Evolutionary conservation across 1,140 invertebrate genomes (phyloP).

Genomic region (Episyrphus balteatus): DNA sequence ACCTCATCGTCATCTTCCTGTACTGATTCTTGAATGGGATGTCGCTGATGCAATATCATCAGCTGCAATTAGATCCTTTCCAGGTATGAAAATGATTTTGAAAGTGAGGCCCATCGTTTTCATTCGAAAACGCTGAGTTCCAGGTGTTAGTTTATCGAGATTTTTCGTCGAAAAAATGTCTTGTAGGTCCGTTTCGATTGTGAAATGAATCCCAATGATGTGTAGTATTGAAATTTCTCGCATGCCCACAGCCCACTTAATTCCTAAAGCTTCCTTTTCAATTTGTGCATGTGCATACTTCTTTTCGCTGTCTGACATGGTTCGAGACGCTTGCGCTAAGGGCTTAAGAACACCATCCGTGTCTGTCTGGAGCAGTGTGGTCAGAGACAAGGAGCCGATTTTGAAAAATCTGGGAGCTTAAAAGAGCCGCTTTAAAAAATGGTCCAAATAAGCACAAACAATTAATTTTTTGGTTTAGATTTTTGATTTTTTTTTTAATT

Average conservation of each 20-base stretch:
- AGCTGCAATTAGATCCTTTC: constrained; percentile 23
- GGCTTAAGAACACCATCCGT: no score
- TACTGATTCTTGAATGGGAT: constrained; percentile 10
- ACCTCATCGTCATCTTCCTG: no score
- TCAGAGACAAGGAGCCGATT: no score
- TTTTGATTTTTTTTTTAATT: no score
- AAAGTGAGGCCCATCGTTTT: constrained; percentile 28
- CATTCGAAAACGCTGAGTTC: constrained; percentile 34
- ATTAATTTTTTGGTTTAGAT: no score
- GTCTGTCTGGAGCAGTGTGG: no score
- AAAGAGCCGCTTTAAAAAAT: no score
- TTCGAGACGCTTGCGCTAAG: constrained; percentile 25
- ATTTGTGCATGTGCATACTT: constrained; percentile 39
- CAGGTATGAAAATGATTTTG: constrained; percentile 20
- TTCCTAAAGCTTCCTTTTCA: no score
- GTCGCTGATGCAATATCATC: constrained; percentile 23
- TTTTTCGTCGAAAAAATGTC: constrained; percentile 21
- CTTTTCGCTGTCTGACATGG: constrained; percentile 12
- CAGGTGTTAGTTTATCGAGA: constrained; percentile 22
- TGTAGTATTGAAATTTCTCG: constrained; percentile 32
- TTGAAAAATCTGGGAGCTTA: no score
- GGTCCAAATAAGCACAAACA: no score
- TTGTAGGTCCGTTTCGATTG: constrained; percentile 37
- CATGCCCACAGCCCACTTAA: constrained; percentile 38
- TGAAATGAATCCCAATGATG: constrained; percentile 38